Percentiles rank a stretch among this genome's conserved stretches.
These are phyloP conservation scores for Podargus strigoides DNA, from an alignment of 2,797 vertebrate species.

Conservation along the genomic window DNA sequence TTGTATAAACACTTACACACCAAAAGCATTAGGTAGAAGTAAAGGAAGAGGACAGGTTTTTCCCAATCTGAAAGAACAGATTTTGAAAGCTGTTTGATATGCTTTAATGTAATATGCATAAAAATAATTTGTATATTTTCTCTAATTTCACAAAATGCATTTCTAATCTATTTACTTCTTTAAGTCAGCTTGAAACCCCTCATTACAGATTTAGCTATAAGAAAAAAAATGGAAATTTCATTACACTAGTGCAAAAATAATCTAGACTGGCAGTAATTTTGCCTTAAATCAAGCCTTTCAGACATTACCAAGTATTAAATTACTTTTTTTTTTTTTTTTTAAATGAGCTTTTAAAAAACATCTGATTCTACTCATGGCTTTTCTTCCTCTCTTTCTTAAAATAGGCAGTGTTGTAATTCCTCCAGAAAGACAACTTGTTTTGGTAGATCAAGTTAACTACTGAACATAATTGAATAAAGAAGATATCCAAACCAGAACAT, in stretches of 20 bases:
- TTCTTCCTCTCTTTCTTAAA: neutral
- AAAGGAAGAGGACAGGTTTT: neutral
- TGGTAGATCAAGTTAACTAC: neutral
- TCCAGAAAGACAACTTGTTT: neutral
- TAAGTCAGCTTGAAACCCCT: neutral
- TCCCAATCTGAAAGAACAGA: neutral
- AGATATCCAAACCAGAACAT: neutral
- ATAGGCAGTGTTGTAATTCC: neutral
- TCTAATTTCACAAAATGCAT: slow-evolving; percentile 3
- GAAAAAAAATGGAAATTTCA: neutral
- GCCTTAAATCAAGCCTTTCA: neutral
- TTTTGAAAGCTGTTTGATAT: neutral
- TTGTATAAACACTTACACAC: neutral
- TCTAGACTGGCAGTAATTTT: neutral
- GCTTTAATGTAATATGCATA: neutral
- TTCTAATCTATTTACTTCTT: neutral
- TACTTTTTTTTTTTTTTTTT: neutral
- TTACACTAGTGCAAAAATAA: slow-evolving; percentile 4
- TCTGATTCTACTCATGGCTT: neutral
- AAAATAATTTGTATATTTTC: neutral
- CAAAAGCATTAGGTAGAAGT: neutral
- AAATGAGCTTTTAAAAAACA: neutral
- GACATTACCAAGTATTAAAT: neutral
- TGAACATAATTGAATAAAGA: neutral
- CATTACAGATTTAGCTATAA: neutral